Evolutionary conservation across 2,113 vertebrate genomes (phyloP).

Genomic region (Passer montanus): DNA sequence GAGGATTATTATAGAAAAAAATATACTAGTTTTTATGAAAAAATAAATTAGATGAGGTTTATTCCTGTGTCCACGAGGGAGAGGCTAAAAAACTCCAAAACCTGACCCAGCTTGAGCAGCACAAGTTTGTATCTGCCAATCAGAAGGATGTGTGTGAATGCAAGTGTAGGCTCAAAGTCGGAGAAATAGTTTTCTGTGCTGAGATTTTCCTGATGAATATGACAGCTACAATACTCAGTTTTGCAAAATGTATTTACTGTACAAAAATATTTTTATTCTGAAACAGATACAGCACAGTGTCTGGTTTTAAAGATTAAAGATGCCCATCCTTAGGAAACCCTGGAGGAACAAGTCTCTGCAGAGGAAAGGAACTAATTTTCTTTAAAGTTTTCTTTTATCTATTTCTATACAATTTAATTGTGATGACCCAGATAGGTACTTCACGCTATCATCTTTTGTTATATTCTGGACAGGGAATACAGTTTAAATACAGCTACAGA

Average conservation of each 20-base stretch:
- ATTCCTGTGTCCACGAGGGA: not conserved
- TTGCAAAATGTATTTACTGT: slow-evolving; percentile 19
- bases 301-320: slow-evolving; percentile 62
- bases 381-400: slow-evolving; percentile 69
- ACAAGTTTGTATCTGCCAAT: not conserved
- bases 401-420: slow-evolving; percentile 64
- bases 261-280: slow-evolving; percentile 38
- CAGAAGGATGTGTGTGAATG: not conserved
- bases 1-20: not conserved
- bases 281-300: not conserved
- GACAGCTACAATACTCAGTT: not conserved
- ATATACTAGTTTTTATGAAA: not conserved
- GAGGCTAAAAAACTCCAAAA: not conserved
- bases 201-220: not conserved
- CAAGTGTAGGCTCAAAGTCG: not conserved
- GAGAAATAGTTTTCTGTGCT: not conserved
- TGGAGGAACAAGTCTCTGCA: slow-evolving; percentile 53
- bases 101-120: not conserved
- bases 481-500: slow-evolving; percentile 26
- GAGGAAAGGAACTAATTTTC: slow-evolving; percentile 47
- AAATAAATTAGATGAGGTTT: not conserved
- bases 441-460: slow-evolving; percentile 25
- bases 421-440: slow-evolving; percentile 61
- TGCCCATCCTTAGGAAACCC: slow-evolving; percentile 27
- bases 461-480: slow-evolving; percentile 29